These are phyloP conservation scores for Saccostrea echinata DNA, from an alignment of 1,140 invertebrate genomes.

Conservation along the genomic window DNA sequence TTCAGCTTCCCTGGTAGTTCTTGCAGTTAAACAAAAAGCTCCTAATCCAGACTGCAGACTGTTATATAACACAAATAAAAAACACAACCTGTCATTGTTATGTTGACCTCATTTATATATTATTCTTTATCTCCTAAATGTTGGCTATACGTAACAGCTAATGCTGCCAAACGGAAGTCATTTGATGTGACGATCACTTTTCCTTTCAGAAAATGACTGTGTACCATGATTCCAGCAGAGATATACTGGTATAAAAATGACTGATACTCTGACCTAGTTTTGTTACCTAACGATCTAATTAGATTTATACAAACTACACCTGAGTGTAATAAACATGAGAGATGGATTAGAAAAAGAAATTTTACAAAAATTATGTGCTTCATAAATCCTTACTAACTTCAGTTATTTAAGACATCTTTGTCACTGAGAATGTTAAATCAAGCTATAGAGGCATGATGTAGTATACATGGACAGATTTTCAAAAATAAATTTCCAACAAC, in stretches of 20 bases:
- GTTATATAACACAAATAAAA: background rate
- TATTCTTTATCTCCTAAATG: background rate
- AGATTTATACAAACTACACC: background rate
- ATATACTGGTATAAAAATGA: background rate
- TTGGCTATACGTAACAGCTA: background rate
- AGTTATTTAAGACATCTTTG: too few relatives aligned
- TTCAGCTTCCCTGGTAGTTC: background rate
- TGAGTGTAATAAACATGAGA: too few relatives aligned
- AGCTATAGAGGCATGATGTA: too few relatives aligned
- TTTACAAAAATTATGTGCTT: too few relatives aligned
- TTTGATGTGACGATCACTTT: background rate
- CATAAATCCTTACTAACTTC: too few relatives aligned
- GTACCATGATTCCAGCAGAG: background rate
- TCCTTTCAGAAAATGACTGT: background rate
- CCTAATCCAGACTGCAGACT: background rate
- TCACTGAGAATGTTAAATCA: too few relatives aligned
- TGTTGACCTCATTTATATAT: constrained; percentile 20
- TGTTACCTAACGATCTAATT: background rate
- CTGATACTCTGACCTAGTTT: background rate
- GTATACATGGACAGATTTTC: too few relatives aligned
- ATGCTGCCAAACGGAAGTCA: background rate
- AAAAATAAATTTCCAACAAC: too few relatives aligned
- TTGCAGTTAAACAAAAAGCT: background rate
- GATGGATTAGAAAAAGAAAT: too few relatives aligned
- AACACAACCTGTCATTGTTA: background rate